Evolutionary conservation across 2,888 invertebrate genomes (phyloP), one percentile per base, ranked within the genome.

Genomic region (Eubasilissa splendida): DNA sequence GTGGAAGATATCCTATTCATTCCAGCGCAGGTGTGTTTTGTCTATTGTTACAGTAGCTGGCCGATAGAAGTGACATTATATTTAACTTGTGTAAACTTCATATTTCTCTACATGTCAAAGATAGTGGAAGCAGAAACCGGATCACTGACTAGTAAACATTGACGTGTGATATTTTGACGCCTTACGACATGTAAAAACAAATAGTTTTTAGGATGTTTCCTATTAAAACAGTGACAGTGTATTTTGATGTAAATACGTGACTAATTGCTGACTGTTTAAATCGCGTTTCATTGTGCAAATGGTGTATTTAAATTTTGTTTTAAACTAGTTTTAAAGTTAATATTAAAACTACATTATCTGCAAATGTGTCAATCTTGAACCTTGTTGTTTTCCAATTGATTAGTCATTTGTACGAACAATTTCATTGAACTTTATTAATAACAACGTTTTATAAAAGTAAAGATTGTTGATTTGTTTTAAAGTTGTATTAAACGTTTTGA

Each of bases 401-500:
- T 33, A 12, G 63, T 63, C n/a, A 63, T 63, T 63, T 63, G 33
- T 63, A 33, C 33, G 11, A 63, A 63, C 42, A 42, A 7, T 42
- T 42, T 42, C 7, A 2, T 7, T 4, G 4, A 42, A 42, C 42
- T 42, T 42, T 42, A 7, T 42, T 4, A 42, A 42, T 42, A 42
- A 7, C 33, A 33, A 63, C 9, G 12, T 31, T 63, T 63, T 63
- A 10, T 63, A 22, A 52, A 33, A 42, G 12, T 50, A 33, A 68
- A 54, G 1, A 54, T 54, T 59, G 59, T 12, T 59, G n/a, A 59
- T 59, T 54, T 54, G 54, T 70, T 70, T 53, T 22, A 22, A n/a
- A 50, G 10, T 22, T 54, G 70, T 53, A 53, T 22, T 4, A 53
- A 68, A 22, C 58, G 12, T 50, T 74, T 74, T 66, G 8, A 78